Percentiles rank a stretch among this genome's conserved stretches.
phyloP scores from a whole-genome alignment of 53 echinoderm and acorn worm species.

The Paelopatides confundens region DNA sequence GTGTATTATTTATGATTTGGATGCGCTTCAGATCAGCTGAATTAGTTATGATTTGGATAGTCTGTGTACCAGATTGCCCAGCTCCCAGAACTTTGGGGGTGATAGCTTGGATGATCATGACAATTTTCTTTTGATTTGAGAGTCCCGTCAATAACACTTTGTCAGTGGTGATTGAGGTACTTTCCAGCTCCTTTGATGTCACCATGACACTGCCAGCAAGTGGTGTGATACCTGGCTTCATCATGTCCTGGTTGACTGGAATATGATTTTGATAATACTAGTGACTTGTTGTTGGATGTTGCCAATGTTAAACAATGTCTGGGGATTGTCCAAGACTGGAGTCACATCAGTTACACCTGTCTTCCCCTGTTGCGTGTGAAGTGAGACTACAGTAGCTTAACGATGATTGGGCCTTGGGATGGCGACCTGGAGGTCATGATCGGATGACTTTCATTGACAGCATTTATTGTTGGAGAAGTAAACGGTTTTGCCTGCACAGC shows the following conservation, averaged over 20 bases:
- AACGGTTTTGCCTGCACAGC: slow-evolving; percentile 68
- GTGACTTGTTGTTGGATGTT: too few species aligned
- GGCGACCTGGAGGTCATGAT: too few species aligned
- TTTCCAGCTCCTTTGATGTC: slow-evolving; percentile 87
- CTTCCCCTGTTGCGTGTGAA: slow-evolving; percentile 77
- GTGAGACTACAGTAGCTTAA: too few species aligned
- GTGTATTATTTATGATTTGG: too few species aligned
- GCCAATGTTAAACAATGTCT: slow-evolving; percentile 94
- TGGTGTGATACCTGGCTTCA: too few species aligned
- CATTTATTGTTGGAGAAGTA: slow-evolving; percentile 53
- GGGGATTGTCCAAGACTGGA: too few species aligned
- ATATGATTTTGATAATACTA: slow-evolving; percentile 98
- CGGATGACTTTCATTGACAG: too few species aligned
- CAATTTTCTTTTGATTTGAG: slow-evolving; percentile 69
- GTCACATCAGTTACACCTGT: too few species aligned
- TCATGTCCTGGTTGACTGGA: slow-evolving; percentile 77
- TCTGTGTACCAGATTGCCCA: slow-evolving; percentile 80
- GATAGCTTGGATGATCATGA: too few species aligned
- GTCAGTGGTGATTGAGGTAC: slow-evolving; percentile 78
- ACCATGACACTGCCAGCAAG: slow-evolving; percentile 69
- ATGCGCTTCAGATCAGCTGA: slow-evolving; percentile 60
- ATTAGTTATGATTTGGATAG: slow-evolving; percentile 97
- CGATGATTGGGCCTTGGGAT: too few species aligned
- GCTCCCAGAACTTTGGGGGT: slow-evolving; percentile 72
- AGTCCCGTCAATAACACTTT: slow-evolving; percentile 84